These are phyloP conservation scores for Polypedilum vanderplanki DNA, from an alignment of 1,140 invertebrate genomes.

Conservation along the genomic window DNA sequence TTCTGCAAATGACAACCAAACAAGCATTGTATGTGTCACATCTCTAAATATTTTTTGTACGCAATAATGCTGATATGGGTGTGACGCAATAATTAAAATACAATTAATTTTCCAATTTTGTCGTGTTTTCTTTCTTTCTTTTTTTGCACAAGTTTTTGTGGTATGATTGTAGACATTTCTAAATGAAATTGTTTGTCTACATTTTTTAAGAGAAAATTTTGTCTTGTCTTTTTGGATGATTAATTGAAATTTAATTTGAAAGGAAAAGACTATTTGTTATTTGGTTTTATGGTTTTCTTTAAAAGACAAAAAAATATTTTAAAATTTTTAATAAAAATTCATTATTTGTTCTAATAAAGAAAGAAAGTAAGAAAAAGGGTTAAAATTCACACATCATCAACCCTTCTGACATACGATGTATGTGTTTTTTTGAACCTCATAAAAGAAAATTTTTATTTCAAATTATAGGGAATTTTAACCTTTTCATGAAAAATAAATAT, in stretches of 20 bases:
- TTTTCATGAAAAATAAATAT: too few relatives aligned
- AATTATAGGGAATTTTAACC: too few relatives aligned
- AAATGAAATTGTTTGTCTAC: background rate
- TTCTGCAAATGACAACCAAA: background rate
- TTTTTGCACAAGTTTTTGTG: background rate
- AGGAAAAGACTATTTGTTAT: background rate
- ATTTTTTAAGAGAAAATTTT: too few relatives aligned
- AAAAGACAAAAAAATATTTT: too few relatives aligned
- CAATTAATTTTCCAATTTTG: conserved; percentile 27
- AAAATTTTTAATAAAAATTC: too few relatives aligned
- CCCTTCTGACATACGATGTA: too few relatives aligned
- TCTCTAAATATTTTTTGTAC: background rate
- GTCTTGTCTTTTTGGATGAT: background rate
- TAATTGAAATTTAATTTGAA: conserved; percentile 11
- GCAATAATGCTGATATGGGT: background rate
- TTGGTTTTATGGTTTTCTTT: background rate
- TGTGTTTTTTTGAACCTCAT: too few relatives aligned
- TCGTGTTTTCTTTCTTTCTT: background rate
- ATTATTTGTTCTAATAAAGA: too few relatives aligned
- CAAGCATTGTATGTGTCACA: background rate
- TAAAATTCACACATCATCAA: too few relatives aligned
- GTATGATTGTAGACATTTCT: background rate
- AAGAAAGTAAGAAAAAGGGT: too few relatives aligned
- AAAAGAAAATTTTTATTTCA: too few relatives aligned
- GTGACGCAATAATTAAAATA: conserved; percentile 27